Conservation (phyloP, 2,888 invertebrate species). For the Ceratothoa steindachneri region DNA sequence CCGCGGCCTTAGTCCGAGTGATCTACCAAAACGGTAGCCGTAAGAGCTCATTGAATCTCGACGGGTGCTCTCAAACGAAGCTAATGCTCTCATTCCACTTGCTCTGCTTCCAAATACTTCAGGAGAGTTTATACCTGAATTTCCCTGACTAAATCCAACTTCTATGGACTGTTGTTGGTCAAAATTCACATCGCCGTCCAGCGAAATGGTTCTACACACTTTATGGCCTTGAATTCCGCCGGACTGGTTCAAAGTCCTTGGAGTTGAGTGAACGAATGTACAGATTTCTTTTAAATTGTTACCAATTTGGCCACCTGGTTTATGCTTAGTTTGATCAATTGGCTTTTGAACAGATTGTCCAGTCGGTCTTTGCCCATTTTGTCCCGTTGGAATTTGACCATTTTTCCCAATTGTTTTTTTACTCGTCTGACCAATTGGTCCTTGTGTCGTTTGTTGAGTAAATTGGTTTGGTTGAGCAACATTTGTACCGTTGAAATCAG, state of each 20-base stretch:
- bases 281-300: not conserved
- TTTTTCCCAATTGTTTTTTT: too few species aligned
- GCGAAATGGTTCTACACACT: not conserved
- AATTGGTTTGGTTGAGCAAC: too few species aligned
- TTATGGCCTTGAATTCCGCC: not conserved
- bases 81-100: not conserved
- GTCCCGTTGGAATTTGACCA: too few species aligned
- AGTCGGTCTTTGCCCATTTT: too few species aligned
- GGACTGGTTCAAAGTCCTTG: not conserved
- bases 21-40: not conserved
- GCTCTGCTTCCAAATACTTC: not conserved
- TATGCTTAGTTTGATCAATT: too few species aligned
- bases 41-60: not conserved
- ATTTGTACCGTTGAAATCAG: too few species aligned
- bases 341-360: too few species aligned
- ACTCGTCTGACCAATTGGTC: too few species aligned
- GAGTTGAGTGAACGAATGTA: slow-evolving; percentile 1
- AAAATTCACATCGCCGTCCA: not conserved
- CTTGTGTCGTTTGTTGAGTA: too few species aligned
- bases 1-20: not conserved
- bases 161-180: not conserved
- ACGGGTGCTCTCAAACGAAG: not conserved
- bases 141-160: not conserved
- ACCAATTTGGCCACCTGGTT: too few species aligned
- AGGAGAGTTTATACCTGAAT: not conserved